A percentile compares a stretch with the other conserved stretches of the same genome.
phyloP scores from a whole-genome alignment of 2,797 vertebrate species.

The Luscinia luscinia region DNA sequence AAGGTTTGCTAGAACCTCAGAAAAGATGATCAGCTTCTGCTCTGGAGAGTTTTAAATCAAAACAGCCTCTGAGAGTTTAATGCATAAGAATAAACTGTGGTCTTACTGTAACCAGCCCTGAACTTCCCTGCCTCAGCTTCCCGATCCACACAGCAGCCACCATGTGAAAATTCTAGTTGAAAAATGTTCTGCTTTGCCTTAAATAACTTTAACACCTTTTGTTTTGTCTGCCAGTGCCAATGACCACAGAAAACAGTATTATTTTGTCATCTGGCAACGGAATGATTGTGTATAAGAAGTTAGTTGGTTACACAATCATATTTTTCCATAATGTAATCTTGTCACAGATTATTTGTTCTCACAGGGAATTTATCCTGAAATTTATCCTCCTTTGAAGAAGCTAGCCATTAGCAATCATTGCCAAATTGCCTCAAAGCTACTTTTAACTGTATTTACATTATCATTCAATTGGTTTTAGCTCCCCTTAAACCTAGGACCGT shows the following conservation, averaged over 20 bases:
- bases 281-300: rapidly evolving
- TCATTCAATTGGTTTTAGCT: neutral
- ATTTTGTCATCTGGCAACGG: neutral
- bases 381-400: neutral
- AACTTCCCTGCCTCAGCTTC: neutral
- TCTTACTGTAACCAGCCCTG: neutral
- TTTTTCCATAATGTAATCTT: neutral
- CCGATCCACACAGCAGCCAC: neutral
- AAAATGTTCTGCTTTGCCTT: neutral
- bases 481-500: rapidly evolving
- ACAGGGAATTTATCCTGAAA: neutral
- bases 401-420: neutral
- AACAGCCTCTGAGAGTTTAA: neutral
- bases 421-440: neutral
- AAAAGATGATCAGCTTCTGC: neutral
- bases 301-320: neutral
- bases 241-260: neutral
- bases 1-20: neutral
- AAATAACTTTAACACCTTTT: neutral
- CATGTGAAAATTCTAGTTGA: rapidly evolving
- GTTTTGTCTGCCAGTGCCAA: neutral
- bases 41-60: neutral
- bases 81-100: neutral
- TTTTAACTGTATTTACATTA: neutral
- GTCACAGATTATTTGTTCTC: neutral